These are phyloP conservation scores for Beris morrisii DNA, from an alignment of 2,888 invertebrate species.

Conservation along the genomic window DNA sequence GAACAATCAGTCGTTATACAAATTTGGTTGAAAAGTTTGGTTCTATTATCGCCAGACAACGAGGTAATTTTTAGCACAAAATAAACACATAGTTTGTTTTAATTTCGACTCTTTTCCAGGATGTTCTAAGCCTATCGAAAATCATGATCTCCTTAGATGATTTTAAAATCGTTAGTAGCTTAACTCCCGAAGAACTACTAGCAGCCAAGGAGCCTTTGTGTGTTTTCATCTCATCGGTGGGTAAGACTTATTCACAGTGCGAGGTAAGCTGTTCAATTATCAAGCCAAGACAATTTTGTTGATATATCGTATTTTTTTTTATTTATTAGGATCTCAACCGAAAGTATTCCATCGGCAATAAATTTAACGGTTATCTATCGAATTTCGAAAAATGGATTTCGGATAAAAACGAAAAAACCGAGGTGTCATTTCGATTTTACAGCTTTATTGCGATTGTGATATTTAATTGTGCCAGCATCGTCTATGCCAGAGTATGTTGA, in stretches of 20 bases:
- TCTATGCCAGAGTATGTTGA: conserved; percentile 49
- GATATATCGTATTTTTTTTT: not conserved
- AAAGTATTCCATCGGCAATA: conserved; percentile 48
- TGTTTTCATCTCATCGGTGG: conserved; percentile 51
- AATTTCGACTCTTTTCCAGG: conserved; percentile 33
- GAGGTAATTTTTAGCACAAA: conserved; percentile 41
- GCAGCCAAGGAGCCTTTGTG: conserved; percentile 52
- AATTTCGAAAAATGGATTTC: conserved; percentile 53
- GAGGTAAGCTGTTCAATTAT: conserved; percentile 11
- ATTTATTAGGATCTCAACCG: conserved; percentile 38
- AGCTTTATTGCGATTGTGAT: conserved; percentile 54
- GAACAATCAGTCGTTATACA: conserved; percentile 47
- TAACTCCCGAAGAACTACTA: conserved; percentile 43
- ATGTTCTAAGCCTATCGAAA: conserved; percentile 46
- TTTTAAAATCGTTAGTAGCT: conserved; percentile 45
- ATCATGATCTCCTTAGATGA: conserved; percentile 47
- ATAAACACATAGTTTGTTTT: not conserved
- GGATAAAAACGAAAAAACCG: conserved; percentile 46
- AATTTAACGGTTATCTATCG: conserved; percentile 49
- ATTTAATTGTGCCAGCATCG: conserved; percentile 51
- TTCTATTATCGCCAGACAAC: conserved; percentile 49
- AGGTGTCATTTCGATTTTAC: conserved; percentile 50
- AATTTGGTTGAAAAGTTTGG: conserved; percentile 52
- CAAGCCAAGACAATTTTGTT: not conserved
- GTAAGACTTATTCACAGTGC: conserved; percentile 42